Base-by-base conservation (phyloP, 2,888 invertebrate genomes). In the Habroteleia sp. region DNA sequence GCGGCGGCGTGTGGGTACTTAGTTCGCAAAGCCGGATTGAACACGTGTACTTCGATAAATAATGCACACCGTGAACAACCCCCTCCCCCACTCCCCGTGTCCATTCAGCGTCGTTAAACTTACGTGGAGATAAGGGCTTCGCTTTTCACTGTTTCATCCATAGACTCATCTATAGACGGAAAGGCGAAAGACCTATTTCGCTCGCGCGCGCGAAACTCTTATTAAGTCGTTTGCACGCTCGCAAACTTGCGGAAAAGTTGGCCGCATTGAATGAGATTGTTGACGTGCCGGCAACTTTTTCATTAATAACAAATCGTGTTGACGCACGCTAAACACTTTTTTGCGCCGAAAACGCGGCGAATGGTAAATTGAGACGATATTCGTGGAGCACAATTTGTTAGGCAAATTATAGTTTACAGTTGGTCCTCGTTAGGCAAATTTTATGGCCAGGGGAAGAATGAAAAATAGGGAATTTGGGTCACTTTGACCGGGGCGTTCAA, bases 41-140 rank as follows among this genome's bases (percentile, higher is more conserved):
- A 87, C 88, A 88, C 88, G 87, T 88, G 87, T 88, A 86, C 85
- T 80, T 80, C 74, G 79, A 83, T 87, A 84, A 87, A 86, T 87
- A 87, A 87, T 87, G 85, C 83, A 84, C 74, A 14, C 25, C 20
- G 16, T 44, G 23, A 39, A 41, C 7, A 60, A 37, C 20, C 63
- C 27, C 39, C 52, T 27, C 48, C 62, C 69, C 54, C 63, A 56
- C 48, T 58, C 69, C 54, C 63, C 56, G 3, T 6, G 5, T 48
- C 68, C 54, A 63, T 79, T 80, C 76, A 71, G 56, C 77, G 77
- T 74, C 48, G 72, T 76, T 71, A 73, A 68, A 71, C 78, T 79
- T 80, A 79, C 81, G 78, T 79, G 80, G 79, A 74, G 78, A 77
- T 74, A 77, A 72, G 65, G 66, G 68, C 68, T 74, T 77, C 37